Evolutionary conservation across 2,113 vertebrate genomes (phyloP).

Genomic region (Pantherophis guttatus): DNA sequence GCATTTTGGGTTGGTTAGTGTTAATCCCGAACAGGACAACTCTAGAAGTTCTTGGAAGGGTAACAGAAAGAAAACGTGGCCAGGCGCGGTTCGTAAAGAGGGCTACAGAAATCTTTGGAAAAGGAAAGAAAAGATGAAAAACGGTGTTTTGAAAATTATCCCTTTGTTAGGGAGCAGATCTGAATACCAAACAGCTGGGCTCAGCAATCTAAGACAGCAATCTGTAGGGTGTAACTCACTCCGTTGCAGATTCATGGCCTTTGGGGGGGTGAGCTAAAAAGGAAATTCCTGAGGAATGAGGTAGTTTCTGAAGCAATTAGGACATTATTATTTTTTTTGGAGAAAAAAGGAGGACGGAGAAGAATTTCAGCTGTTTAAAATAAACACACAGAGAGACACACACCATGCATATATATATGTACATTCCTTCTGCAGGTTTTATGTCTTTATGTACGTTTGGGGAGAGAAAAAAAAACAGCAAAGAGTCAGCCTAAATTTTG

Average conservation of each 20-base stretch:
- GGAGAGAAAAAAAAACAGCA: slow-evolving; percentile 20
- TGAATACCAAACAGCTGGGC: slow-evolving; percentile 75
- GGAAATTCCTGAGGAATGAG: slow-evolving; percentile 81
- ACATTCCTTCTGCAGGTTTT: slow-evolving; percentile 56
- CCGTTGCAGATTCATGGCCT: slow-evolving; percentile 70
- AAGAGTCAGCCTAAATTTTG: slow-evolving; percentile 64
- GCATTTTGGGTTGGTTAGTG: slow-evolving; percentile 51
- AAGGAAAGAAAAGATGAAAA: background rate
- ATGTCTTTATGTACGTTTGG: slow-evolving; percentile 61
- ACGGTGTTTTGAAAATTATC: slow-evolving; percentile 60
- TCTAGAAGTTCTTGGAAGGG: background rate
- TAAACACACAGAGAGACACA: background rate
- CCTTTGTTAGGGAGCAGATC: slow-evolving; percentile 68
- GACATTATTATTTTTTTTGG: slow-evolving; percentile 58
- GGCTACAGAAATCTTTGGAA: slow-evolving; percentile 69
- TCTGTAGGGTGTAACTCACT: slow-evolving; percentile 74
- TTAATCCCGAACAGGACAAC: slow-evolving; percentile 2
- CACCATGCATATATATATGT: slow-evolving; percentile 61
- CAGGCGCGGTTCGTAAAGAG: slow-evolving; percentile 65
- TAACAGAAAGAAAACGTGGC: slow-evolving; percentile 64
- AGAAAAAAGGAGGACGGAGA: slow-evolving; percentile 29
- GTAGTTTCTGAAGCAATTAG: slow-evolving; percentile 74
- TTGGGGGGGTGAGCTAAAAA: slow-evolving; percentile 63
- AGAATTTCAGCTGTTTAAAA: slow-evolving; percentile 74
- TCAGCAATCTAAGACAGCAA: slow-evolving; percentile 72